Evolutionary conservation across 2,888 invertebrate genomes (phyloP), one percentile per base, ranked within the genome.

Genomic region (Tenthredo notha): DNA sequence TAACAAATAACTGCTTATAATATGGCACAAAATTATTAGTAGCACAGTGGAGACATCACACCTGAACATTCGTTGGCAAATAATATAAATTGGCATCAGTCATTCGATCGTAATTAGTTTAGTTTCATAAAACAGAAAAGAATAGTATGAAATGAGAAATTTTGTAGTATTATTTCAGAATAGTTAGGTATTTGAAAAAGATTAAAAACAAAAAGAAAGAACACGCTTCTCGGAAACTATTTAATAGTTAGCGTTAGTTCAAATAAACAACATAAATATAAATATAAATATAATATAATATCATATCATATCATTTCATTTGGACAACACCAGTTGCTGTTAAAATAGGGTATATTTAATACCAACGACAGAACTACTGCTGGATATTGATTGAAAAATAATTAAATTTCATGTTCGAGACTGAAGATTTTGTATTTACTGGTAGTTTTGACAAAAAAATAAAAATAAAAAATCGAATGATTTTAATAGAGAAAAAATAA

Each of bases 11-110:
- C 47, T 67, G 29, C 85, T 86, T 84, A 80, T 85, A 85, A 86
- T 84, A 87, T 85, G 85, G 84, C 86, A 87, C 85, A 88, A 86
- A 87, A 87, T 87, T 86, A 88, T 91, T 91, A 90, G 87, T 89
- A 87, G 89, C 86, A 89, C 89, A 90, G 88, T 90, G 89, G 89
- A 89, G 88, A 88, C 86, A 87, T 87, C 86, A 86, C 86, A 84
- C 82, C 58, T 67, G 82, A 70, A 87, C 83, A 85, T 86, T 84
- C 75, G 84, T 77, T 65, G 84, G 21, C 67, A 61, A 15, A 43
- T 78, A 54, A 54, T 54, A 54, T n/a, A 54, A 54, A 54, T 61
- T 40, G 43, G 75, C 75, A 75, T 25, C 21, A 25, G 12, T 25
- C 47, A 47, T 21, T 15, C 29, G 33, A 50, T 54, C 33, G 29